Conservation (phyloP, 2,888 invertebrate species). For the Cephalotes varians region DNA sequence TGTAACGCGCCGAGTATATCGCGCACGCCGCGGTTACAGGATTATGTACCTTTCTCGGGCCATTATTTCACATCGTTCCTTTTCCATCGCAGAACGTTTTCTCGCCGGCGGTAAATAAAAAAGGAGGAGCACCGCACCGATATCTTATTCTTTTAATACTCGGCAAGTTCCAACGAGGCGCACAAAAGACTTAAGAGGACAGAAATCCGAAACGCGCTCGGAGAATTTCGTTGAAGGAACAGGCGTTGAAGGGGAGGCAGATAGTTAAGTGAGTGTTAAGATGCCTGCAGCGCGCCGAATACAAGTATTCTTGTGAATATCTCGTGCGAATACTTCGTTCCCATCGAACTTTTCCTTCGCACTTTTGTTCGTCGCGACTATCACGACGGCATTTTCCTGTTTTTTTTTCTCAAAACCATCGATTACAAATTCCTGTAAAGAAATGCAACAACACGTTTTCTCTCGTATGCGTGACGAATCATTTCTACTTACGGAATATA, state of each 20-base stretch:
- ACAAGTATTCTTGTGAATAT: constrained; percentile 37
- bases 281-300: constrained; percentile 30
- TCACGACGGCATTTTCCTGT: background rate
- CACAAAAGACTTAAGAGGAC: background rate
- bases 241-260: constrained; percentile 27
- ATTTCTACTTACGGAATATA: background rate
- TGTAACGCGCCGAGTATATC: constrained; percentile 29
- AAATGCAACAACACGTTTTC: constrained; percentile 10
- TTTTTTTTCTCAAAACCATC: constrained; percentile 2
- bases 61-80: constrained; percentile 20
- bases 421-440: constrained; percentile 1
- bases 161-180: constrained; percentile 28
- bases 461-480: constrained; percentile 16
- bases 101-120: constrained; percentile 33
- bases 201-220: constrained; percentile 34
- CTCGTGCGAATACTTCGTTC: constrained; percentile 17
- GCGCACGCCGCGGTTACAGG: constrained; percentile 37
- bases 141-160: constrained; percentile 51
- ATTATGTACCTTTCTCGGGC: constrained; percentile 19
- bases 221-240: too few species aligned
- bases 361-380: background rate
- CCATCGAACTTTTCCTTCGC: constrained; percentile 1
- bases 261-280: constrained; percentile 55
- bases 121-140: background rate
- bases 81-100: constrained; percentile 10